phyloP scores from a whole-genome alignment of 2,888 invertebrate genomes.

The Erebia palarica region DNA sequence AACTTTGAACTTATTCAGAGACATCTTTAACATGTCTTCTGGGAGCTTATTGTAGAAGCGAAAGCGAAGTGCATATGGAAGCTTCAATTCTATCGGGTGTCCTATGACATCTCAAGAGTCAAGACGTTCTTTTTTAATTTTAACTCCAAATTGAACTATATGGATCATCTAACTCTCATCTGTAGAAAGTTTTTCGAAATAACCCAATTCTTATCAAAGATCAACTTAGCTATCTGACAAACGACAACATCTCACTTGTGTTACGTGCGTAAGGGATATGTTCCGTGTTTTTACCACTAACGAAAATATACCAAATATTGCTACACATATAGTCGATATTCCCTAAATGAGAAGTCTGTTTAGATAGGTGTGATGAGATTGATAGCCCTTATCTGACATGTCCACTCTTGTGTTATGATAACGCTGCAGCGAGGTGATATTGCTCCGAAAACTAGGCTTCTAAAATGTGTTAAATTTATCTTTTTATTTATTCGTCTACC shows the following conservation, averaged over 20 bases:
- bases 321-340: slow-evolving; percentile 11
- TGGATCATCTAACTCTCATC: not conserved
- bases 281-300: not conserved
- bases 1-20: no score
- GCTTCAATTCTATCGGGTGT: no score
- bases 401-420: slow-evolving; percentile 26
- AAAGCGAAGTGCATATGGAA: no score
- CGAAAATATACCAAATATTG: not conserved
- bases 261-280: slow-evolving; percentile 27
- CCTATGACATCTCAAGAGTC: no score
- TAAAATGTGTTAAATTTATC: not conserved
- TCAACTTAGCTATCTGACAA: slow-evolving; percentile 28
- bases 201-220: slow-evolving; percentile 29
- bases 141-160: no score
- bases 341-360: not conserved
- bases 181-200: slow-evolving; percentile 30
- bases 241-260: slow-evolving; percentile 32
- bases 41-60: no score
- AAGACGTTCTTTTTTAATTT: no score
- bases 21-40: no score
- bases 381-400: slow-evolving; percentile 27
- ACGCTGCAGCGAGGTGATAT: slow-evolving; percentile 21
- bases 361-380: slow-evolving; percentile 16
- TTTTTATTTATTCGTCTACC: not conserved
- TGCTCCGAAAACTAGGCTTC: slow-evolving; percentile 9